Evolutionary conservation across 1,140 invertebrate species (phyloP).

Genomic region (Psix sp.): DNA sequence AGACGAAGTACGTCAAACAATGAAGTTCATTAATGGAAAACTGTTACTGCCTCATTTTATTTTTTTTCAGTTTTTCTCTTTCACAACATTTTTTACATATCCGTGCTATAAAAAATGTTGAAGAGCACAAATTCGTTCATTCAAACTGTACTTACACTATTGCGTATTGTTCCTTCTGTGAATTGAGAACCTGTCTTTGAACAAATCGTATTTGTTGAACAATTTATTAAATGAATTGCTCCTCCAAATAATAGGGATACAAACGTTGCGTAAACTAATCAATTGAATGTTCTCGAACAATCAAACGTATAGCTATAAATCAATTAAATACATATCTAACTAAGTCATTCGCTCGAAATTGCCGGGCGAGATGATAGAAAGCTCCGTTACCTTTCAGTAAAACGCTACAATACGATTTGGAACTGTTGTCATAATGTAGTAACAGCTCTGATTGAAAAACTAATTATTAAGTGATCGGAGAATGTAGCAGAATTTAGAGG

Average conservation of each 20-base stretch:
- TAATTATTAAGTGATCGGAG: too few relatives aligned
- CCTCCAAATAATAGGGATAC: conserved; percentile 34
- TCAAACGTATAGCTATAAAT: conserved; percentile 50
- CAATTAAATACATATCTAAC: conserved; percentile 48
- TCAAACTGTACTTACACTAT: too few relatives aligned
- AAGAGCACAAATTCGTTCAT: too few relatives aligned
- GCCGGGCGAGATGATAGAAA: conserved; percentile 38
- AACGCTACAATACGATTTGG: conserved; percentile 33
- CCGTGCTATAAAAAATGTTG: too few relatives aligned
- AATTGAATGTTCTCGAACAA: conserved; percentile 31
- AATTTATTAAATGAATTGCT: conserved; percentile 15
- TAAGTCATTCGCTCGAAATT: conserved; percentile 25
- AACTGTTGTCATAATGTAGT: too few relatives aligned
- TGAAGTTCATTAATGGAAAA: conserved; percentile 20
- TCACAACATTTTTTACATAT: too few relatives aligned
- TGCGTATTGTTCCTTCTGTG: too few relatives aligned
- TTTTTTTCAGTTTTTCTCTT: not conserved
- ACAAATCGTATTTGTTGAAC: not conserved
- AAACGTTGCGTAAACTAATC: conserved; percentile 36
- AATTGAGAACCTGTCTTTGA: too few relatives aligned
- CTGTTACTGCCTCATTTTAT: not conserved
- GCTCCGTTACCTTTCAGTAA: conserved; percentile 52
- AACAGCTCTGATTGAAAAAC: too few relatives aligned
- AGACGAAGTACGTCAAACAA: conserved; percentile 14
- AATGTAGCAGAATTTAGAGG: too few relatives aligned